phyloP scores from a whole-genome alignment of 2,888 invertebrate species.

The Hylaea fasciaria region DNA sequence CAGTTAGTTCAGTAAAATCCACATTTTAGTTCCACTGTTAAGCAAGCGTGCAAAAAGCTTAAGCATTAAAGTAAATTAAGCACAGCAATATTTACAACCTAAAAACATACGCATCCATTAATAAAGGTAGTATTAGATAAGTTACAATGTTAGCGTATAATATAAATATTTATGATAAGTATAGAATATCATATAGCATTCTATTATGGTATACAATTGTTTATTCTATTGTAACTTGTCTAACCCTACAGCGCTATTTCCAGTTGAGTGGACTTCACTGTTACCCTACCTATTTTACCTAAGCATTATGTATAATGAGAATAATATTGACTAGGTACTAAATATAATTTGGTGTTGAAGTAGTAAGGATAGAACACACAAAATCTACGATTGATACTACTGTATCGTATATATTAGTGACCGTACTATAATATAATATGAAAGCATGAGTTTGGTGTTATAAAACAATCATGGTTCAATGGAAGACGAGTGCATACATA shows the following conservation, averaged over 20 bases:
- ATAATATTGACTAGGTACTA: no score
- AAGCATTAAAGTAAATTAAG: constrained; percentile 8
- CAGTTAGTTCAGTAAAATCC: constrained; percentile 9
- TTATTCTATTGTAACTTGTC: not conserved
- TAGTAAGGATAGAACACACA: no score
- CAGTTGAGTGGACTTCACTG: not conserved
- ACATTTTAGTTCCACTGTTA: not conserved
- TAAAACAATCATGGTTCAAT: constrained; percentile 14
- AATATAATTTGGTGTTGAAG: no score
- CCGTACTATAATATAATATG: not conserved
- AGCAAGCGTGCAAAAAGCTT: constrained; percentile 6
- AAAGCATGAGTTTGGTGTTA: constrained; percentile 14
- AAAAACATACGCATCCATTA: constrained; percentile 1
- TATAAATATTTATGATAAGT: no score
- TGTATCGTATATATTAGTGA: constrained; percentile 6
- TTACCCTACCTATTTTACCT: not conserved
- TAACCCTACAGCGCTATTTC: not conserved
- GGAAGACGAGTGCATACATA: constrained; percentile 8
- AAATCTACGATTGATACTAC: no score
- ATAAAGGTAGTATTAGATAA: not conserved
- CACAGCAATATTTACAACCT: constrained; percentile 5
- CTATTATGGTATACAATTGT: no score
- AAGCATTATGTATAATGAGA: no score
- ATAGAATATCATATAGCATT: no score
- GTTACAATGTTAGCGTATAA: not conserved